These are phyloP conservation scores for Chiloscyllium punctatum DNA, from an alignment of 2,797 vertebrate species.

Conservation along the genomic window DNA sequence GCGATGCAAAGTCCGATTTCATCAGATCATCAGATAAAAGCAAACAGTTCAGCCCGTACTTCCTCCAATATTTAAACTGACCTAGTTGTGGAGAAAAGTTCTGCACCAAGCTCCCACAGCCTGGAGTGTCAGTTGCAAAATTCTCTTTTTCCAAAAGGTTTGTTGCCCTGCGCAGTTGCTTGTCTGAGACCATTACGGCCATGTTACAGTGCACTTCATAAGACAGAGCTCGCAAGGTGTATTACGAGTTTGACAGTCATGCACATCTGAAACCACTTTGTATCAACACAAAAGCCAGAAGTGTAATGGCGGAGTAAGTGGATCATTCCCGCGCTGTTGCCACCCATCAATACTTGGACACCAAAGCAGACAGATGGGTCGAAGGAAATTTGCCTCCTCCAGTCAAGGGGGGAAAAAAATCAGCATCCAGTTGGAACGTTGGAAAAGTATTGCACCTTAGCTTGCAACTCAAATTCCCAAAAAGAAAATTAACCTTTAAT, in stretches of 20 bases:
- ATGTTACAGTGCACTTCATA: background rate
- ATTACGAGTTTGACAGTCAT: background rate
- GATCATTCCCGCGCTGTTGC: background rate
- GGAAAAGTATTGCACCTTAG: background rate
- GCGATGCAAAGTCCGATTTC: background rate
- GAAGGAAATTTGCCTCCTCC: background rate
- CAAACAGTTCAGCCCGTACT: background rate
- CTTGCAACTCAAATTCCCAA: background rate
- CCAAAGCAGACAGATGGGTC: background rate
- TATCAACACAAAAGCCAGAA: background rate
- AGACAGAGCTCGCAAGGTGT: background rate
- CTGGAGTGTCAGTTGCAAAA: background rate
- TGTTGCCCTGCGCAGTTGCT: background rate
- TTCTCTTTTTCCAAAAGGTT: background rate
- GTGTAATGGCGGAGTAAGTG: background rate
- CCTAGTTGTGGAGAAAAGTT: background rate
- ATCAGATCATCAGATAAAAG: background rate
- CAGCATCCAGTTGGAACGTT: background rate
- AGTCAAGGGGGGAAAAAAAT: background rate
- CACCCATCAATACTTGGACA: background rate
- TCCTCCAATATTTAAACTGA: background rate
- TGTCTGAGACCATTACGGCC: background rate
- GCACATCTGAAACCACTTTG: background rate
- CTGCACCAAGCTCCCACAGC: background rate
- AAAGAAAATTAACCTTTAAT: background rate